Evolutionary conservation across 2,888 invertebrate genomes (phyloP), one percentile per base, ranked within the genome.

Genomic region (Hyles lineata): DNA sequence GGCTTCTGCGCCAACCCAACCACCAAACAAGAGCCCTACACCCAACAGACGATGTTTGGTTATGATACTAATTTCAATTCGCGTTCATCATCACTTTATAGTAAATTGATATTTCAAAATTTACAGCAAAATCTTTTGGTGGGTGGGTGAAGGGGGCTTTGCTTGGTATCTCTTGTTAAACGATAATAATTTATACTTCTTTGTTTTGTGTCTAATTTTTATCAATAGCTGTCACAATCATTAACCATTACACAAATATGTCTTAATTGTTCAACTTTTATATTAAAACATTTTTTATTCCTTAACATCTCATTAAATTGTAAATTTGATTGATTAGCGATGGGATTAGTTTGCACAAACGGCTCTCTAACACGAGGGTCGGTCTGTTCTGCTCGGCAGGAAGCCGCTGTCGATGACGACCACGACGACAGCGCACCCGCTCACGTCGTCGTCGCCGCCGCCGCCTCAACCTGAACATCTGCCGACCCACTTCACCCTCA

Each of bases 131-230:
- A 85, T 82, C 82, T 89, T 94, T 95, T 95, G 95, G 95, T 95
- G 95, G 95, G 91, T 95, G 95, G 95, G 95, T 94, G 94, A 92
- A 93, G 92, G 94, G 93, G 95, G 95, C 95, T 95, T 95, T 94
- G 95, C 95, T 95, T 95, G 95, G 95, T 95, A 95, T 95, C 95
- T 95, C 95, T 90, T 85, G 82, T 82, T 82, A 77, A 84, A 82
- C 80, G 79, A 81, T 83, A 82, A 83, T 43, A 43, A 15, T 43
- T 11, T 82, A 75, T 74, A 70, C 35, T 61, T 58, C 67, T 74
- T 74, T 74, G 72, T 79, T 81, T 78, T 77, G 77, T 77, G 50
- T 71, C 60, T 77, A 77, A 79, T 75, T 74, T 72, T 73, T 70
- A 35, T 25, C 60, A n/a, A 70, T 75, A 62, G 71, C 29, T 70